Base-by-base conservation (phyloP, 2,888 invertebrate genomes). In the Ommatoiulus sabulosus region DNA sequence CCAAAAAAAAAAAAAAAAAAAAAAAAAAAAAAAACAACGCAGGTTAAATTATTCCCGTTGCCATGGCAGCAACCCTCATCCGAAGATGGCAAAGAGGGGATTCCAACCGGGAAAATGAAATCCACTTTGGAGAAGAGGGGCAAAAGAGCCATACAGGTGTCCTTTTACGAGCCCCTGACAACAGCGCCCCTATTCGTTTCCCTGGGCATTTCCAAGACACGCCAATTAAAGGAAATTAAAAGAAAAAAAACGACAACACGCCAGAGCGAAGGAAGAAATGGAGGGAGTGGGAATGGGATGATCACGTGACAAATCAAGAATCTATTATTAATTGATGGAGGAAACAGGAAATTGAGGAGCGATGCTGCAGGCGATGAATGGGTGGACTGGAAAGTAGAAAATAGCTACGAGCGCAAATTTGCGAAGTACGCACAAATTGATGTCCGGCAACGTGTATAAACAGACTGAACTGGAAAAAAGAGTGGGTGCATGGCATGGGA, bases 221-320 rank as follows among this genome's bases (percentile, higher is more conserved):
- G 80, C 80, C 80, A 80, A 80, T 35, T 80, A 80, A 24, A 80
- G 6, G 80, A 80, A 80, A 80, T 80, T 80, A 35, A 35, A 35
- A 80, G 80, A 80, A 80, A 63, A n/a, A 35, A 80, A 80, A 72
- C 80, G 80, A 80, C 80, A 80, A 80, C 80, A 80, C 80, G 80
- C 35, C 24, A n/a, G 7, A n/a, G 5, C n/a, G 63, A n/a, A 17
- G 24, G 35, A 35, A 35, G 80, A 7, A 80, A 80, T 24, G 35
- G 12, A 80, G 24, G 80, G 80, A 12, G 12, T 24, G n/a, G 20
- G 24, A 72, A 24, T 72, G 72, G 35, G 80, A 20, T 35, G 35
- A 80, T 80, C 24, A 15, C 10, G 35, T 35, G 80, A 35, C 80
- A 80, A 80, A 80, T 80, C 72, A 72, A 72, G 72, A 80, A 35